Percentiles rank a stretch among this genome's conserved stretches.
These are phyloP conservation scores for Pyrochroa serraticornis DNA, from an alignment of 2,888 invertebrate genomes.

Conservation along the genomic window DNA sequence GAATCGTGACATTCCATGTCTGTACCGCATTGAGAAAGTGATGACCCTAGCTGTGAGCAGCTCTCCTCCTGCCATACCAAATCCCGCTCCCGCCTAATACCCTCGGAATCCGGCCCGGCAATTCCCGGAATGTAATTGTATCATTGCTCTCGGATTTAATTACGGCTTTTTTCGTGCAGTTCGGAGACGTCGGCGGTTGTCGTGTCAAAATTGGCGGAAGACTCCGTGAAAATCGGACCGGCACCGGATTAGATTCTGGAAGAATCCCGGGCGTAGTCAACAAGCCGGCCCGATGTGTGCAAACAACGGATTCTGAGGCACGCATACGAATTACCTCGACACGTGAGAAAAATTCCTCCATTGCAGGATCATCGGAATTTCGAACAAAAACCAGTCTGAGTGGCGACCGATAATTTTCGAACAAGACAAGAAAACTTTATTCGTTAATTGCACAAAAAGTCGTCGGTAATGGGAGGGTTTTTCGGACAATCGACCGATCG, in stretches of 20 bases:
- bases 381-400: too few relatives aligned
- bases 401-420: background rate
- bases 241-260: background rate
- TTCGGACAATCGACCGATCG: background rate
- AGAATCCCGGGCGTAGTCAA: too few relatives aligned
- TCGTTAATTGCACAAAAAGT: background rate
- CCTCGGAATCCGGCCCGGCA: conserved; percentile 15
- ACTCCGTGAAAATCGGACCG: background rate
- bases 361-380: too few relatives aligned
- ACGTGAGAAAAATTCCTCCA: too few relatives aligned
- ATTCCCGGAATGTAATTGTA: conserved; percentile 23
- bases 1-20: conserved; percentile 48
- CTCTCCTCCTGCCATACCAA: conserved; percentile 10
- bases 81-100: conserved; percentile 13
- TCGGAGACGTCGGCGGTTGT: background rate
- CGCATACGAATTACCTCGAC: too few relatives aligned
- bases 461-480: too few relatives aligned
- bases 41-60: conserved; percentile 28
- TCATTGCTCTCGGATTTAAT: background rate
- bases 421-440: background rate
- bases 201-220: background rate
- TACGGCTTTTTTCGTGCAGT: background rate
- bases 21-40: conserved; percentile 42
- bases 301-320: too few relatives aligned
- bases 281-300: too few relatives aligned